Base-by-base conservation (phyloP, 2,113 vertebrate species). In the Thunnus thynnus region DNA sequence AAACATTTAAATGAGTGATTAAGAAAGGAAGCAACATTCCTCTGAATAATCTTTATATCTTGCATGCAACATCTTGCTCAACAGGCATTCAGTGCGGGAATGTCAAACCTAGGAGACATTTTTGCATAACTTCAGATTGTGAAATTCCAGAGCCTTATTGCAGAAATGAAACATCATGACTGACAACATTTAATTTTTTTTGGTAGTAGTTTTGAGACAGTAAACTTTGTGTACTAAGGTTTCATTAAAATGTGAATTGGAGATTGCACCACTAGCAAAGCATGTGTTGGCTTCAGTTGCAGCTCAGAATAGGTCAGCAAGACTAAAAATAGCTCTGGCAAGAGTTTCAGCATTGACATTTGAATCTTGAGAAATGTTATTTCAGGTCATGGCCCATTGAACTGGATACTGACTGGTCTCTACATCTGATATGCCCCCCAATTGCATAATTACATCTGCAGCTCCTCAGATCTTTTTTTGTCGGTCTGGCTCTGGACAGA, bases 261-360 rank as follows among this genome's bases (percentile, higher is more conserved):
- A 54, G 17, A 55, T 11, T 8, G 48, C 14, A 20, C 6, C 52
- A 63, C 5, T 41, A 41, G 36, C 8, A 27, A 3, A 52, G n/a
- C 18, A 48, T 52, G 44, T 11, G 3, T 16, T 58, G 52, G 20
- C 8, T 18, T 11, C 56, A 60, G 44, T 44, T 82, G 60, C 47
- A 74, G 41, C 57, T 47, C 18, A 20, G 47, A 60, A 13, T 13
- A 70, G 84, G 64, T 86, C 84, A 81, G 63, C 68, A 58, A 16
- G 14, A 65, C 78, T 83, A 68, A 78, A 90, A 85, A 92, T 93
- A 94, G 57, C 71, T 14, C n/a, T 5, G 52, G 46, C 67, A 78
- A 57, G 63, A 48, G 85, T 66, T 66, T 57, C 20, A 68, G 72
- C 54, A 66, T 78, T 91, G 88, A 90, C 88, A 88, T 90, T 88